A percentile compares a stretch with the other conserved stretches of the same genome.
Evolutionary conservation across 2,113 vertebrate genomes (phyloP).

Genomic region (Glaucidium brasilianum): DNA sequence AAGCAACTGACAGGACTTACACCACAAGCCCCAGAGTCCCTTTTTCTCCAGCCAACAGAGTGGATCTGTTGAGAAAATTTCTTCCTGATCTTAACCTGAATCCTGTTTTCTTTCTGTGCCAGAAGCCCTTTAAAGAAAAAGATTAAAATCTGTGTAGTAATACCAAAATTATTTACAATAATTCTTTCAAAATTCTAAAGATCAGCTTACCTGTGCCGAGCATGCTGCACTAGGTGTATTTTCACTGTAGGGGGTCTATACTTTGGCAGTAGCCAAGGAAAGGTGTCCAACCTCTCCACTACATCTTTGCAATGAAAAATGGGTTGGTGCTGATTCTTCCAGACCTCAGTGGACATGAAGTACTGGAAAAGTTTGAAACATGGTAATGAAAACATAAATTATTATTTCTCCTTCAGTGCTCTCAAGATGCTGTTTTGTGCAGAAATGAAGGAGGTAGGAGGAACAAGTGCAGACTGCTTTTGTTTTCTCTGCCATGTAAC

Average conservation of each 20-base stretch:
- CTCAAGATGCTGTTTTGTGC: background rate
- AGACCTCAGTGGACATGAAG: background rate
- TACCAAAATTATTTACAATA: background rate
- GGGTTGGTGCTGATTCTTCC: background rate
- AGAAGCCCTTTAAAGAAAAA: background rate
- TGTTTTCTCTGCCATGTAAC: background rate
- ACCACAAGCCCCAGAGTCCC: background rate
- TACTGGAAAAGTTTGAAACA: background rate
- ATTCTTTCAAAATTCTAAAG: background rate
- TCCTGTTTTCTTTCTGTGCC: background rate
- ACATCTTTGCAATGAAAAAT: background rate
- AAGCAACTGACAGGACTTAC: background rate
- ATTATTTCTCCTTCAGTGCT: background rate
- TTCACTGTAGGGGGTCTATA: background rate
- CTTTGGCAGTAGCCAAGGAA: background rate
- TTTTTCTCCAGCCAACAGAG: background rate
- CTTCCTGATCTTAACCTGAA: background rate
- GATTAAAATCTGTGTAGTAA: background rate
- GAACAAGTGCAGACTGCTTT: background rate
- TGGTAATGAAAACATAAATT: background rate
- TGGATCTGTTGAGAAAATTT: background rate
- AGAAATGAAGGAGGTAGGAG: background rate
- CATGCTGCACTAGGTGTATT: fast-evolving
- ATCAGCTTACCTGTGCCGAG: background rate
- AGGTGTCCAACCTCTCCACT: background rate